Conservation (phyloP, 2,797 vertebrate genomes). For the Sebastes hubbsi region DNA sequence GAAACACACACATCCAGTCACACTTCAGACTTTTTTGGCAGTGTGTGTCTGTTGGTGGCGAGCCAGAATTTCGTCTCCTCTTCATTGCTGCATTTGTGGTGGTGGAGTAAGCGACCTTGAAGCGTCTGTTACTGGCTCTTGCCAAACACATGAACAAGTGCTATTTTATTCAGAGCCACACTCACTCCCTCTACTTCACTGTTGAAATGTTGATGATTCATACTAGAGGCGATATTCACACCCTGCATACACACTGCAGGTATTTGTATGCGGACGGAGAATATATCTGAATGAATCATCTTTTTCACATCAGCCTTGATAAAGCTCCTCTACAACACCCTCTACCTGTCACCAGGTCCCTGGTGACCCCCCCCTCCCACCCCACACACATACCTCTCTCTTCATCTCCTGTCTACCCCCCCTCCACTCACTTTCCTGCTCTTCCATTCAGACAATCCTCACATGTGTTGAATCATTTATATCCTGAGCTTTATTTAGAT, state of each 20-base stretch:
- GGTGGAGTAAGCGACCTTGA: slow-evolving; percentile 66
- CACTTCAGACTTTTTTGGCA: slow-evolving; percentile 57
- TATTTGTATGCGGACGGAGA: slow-evolving; percentile 21
- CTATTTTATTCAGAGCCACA: slow-evolving; percentile 47
- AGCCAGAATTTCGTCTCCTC: slow-evolving; percentile 43
- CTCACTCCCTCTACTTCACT: slow-evolving; percentile 21
- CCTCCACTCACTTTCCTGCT: slow-evolving; percentile 9
- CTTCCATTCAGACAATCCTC: slow-evolving; percentile 42
- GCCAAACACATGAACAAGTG: slow-evolving; percentile 41
- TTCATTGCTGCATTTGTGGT: slow-evolving; percentile 30
- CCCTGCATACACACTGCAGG: slow-evolving; percentile 9
- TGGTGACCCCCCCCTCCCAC: slow-evolving; percentile 16
- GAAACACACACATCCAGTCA: slow-evolving; percentile 10
- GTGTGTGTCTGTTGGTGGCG: slow-evolving; percentile 32
- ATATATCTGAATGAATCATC: slow-evolving; percentile 32
- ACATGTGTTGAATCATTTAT: slow-evolving; percentile 68
- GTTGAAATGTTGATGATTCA: slow-evolving; percentile 62
- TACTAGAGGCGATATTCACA: slow-evolving; percentile 20
- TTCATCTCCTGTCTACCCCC: background rate
- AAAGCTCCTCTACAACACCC: background rate
- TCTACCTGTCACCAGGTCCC: slow-evolving; percentile 40
- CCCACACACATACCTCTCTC: background rate
- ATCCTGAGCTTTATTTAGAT: slow-evolving; percentile 58
- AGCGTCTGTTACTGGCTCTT: slow-evolving; percentile 39
- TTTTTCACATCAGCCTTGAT: slow-evolving; percentile 21